A percentile compares a stretch with the other conserved stretches of the same genome.
Evolutionary conservation across 1,140 invertebrate genomes (phyloP).

Genomic region (Eupeodes corollae): DNA sequence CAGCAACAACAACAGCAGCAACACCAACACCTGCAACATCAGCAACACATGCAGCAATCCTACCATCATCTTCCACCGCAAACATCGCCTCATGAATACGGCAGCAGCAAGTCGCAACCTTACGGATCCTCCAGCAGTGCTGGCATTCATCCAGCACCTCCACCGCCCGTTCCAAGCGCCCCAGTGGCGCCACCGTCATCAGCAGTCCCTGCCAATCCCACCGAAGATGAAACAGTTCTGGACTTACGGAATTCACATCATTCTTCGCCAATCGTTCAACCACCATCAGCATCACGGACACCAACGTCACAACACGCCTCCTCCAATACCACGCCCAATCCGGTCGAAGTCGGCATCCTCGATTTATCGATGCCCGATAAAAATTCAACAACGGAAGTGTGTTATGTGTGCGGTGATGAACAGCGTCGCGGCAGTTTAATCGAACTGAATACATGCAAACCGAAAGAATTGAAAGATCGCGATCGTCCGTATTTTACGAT

Average conservation of each 20-base stretch:
- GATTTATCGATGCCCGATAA: conserved; percentile 85
- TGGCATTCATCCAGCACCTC: conserved; percentile 18
- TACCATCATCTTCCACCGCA: not conserved
- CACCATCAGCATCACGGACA: not conserved
- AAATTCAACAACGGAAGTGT: conserved; percentile 78
- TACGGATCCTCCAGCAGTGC: not conserved
- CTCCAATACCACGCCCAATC: conserved; percentile 3
- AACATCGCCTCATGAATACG: not conserved
- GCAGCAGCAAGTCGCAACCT: not conserved
- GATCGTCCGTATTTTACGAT: conserved; percentile 70
- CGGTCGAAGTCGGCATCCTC: conserved; percentile 55
- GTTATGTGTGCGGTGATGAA: conserved; percentile 81
- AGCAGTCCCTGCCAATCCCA: conserved; percentile 10
- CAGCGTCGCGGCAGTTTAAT: conserved; percentile 64
- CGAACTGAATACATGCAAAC: conserved; percentile 46
- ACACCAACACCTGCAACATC: conserved; percentile 10
- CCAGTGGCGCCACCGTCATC: conserved; percentile 1
- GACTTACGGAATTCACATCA: conserved; percentile 21
- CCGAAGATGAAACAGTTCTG: conserved; percentile 25
- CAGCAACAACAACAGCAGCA: not conserved
- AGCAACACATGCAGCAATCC: conserved; percentile 9
- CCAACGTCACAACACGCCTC: conserved; percentile 1
- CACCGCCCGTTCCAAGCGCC: conserved; percentile 5
- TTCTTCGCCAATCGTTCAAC: not conserved
- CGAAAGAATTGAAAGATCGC: conserved; percentile 39